Conservation (phyloP, 1,140 invertebrate genomes). For the Sinonovacula constricta region DNA sequence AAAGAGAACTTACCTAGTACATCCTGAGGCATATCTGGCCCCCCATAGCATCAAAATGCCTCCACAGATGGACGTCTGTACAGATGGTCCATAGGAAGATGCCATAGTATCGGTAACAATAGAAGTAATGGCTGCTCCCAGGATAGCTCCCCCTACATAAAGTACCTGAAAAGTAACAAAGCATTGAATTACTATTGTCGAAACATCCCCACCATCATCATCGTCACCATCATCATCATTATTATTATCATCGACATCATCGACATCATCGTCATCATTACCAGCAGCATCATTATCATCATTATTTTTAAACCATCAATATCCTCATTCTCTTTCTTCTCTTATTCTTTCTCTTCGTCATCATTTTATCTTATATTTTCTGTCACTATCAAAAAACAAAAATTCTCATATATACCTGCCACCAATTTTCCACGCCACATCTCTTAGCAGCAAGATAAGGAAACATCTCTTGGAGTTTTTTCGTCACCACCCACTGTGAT, state of each 20-base stretch:
- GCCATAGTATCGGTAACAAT: slow-evolving; percentile 53
- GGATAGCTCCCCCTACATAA: slow-evolving; percentile 59
- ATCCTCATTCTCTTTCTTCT: no score
- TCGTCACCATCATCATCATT: no score
- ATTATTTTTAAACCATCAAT: no score
- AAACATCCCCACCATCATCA: no score
- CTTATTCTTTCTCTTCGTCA: no score
- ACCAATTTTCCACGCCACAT: slow-evolving; percentile 62
- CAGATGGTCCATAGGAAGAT: slow-evolving; percentile 49
- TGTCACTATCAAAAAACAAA: no score
- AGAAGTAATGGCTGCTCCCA: slow-evolving; percentile 59
- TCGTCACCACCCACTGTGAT: slow-evolving; percentile 64
- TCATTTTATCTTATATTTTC: no score
- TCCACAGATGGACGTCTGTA: slow-evolving; percentile 55
- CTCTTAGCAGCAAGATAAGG: slow-evolving; percentile 60
- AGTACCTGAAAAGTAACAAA: slow-evolving; percentile 59
- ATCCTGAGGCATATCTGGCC: slow-evolving; percentile 63
- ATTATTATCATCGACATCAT: no score
- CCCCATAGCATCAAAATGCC: slow-evolving; percentile 66
- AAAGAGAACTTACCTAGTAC: slow-evolving; percentile 61
- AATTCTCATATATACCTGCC: slow-evolving; percentile 67
- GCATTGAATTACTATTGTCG: no score
- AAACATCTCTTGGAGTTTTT: slow-evolving; percentile 57
- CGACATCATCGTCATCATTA: no score
- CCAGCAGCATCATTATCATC: background rate